A percentile compares a stretch with the other conserved stretches of the same genome.
Evolutionary conservation across 2,888 invertebrate genomes (phyloP).

Genomic region (Melanophora roralis): DNA sequence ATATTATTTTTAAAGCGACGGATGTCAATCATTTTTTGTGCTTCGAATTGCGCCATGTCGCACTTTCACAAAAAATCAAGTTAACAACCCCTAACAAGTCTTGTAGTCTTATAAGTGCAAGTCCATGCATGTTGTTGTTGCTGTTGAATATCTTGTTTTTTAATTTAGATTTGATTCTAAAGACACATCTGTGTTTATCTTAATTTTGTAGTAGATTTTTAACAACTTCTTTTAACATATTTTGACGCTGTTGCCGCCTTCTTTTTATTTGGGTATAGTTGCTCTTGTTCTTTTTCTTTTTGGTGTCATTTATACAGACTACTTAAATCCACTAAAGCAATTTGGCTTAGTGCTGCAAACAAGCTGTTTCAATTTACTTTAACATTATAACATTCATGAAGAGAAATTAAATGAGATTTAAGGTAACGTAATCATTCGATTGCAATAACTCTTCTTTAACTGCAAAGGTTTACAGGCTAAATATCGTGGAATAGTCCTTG

Average conservation of each 20-base stretch:
- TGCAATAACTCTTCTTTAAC: too few species aligned
- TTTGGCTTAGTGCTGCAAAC: constrained; percentile 59
- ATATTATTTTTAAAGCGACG: constrained; percentile 55
- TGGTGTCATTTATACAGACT: constrained; percentile 42
- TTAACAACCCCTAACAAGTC: constrained; percentile 42
- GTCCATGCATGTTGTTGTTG: neutral
- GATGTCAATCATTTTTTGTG: constrained; percentile 62
- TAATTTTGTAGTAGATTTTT: constrained; percentile 39
- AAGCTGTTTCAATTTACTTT: constrained; percentile 61
- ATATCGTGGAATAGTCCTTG: too few species aligned
- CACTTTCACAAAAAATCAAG: constrained; percentile 21
- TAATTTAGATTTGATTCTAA: constrained; percentile 56
- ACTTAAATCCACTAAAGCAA: constrained; percentile 62
- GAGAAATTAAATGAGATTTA: neutral
- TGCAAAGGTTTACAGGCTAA: too few species aligned
- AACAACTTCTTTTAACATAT: constrained; percentile 53
- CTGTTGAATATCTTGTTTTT: constrained; percentile 16
- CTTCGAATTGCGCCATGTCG: neutral
- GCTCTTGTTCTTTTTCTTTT: constrained; percentile 7
- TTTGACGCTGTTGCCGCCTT: constrained; percentile 57
- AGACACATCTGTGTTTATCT: constrained; percentile 61
- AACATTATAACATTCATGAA: constrained; percentile 21
- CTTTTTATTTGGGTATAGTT: constrained; percentile 16
- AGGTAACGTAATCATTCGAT: constrained; percentile 1
- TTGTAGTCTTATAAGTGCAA: neutral